Base-by-base conservation (phyloP, 2,113 vertebrate genomes). In the Thryonomys swinderianus region DNA sequence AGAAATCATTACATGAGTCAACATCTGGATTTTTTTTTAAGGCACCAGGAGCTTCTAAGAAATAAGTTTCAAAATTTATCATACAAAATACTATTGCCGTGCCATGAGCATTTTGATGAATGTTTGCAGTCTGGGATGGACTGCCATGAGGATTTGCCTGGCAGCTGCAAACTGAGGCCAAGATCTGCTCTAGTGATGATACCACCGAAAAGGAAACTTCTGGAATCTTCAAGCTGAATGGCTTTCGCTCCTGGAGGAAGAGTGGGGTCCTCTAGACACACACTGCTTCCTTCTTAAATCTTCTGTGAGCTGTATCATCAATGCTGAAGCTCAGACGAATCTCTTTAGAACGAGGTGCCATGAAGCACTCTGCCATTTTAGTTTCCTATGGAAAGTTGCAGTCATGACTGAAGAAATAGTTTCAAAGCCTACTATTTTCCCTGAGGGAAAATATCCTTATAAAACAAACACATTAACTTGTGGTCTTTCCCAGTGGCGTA, bases 11-110 rank as follows among this genome's bases (percentile, higher is more conserved):
- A 53, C 62, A 71, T 3, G 34, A 23, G 23, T 40, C 57, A 91
- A 90, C 67, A 83, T 59, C 55, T 69, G 71, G 69, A 61, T 67
- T 37, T 71, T 37, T 69, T 80, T 91, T 91, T 23, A 67, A 23
- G 67, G 37, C 18, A 89, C 25, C n/a, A 85, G 42, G 45, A 76
- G 79, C 80, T 73, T 59, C 53, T 66, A 61, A 97, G 64, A 92
- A 93, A 86, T 13, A 21, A 80, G 83, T 85, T 51, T 89, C 45
- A 34, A 93, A 90, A 61, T 42, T 59, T 48, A 51, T 85, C 17
- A 62, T n/a, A 73, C 84, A 88, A 93, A 93, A 69, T 82, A 64
- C 67, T 62, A 66, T 20, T 93, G 91, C n/a, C 62, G 71, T 18
- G 21, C 30, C 37, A 45, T 0, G 30, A 51, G 8, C 59, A 67